These are phyloP conservation scores for Sminthurinus signatus DNA, from an alignment of 1,140 invertebrate species.

Conservation along the genomic window DNA sequence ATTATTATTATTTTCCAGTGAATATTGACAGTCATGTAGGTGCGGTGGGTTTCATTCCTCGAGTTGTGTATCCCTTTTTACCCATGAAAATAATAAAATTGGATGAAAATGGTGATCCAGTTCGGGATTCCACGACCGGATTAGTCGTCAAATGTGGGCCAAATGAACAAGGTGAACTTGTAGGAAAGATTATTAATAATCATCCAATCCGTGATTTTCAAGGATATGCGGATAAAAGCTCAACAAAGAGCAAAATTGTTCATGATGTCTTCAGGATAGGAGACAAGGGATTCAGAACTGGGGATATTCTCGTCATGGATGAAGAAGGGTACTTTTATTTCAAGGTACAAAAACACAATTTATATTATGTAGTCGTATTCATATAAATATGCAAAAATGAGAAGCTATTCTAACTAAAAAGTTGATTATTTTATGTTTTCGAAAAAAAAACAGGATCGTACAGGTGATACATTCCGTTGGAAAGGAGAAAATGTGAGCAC, in stretches of 20 bases:
- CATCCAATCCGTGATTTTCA: conserved; percentile 77
- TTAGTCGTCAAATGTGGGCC: conserved; percentile 72
- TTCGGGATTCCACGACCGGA: conserved; percentile 61
- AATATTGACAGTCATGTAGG: conserved; percentile 71
- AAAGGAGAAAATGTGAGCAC: conserved; percentile 73
- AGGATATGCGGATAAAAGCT: conserved; percentile 53
- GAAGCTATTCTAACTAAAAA: too few species aligned
- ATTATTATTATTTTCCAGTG: conserved; percentile 47
- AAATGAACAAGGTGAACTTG: conserved; percentile 74
- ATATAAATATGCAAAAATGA: too few species aligned
- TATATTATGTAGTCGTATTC: too few species aligned
- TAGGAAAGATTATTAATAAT: conserved; percentile 64
- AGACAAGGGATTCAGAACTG: conserved; percentile 56
- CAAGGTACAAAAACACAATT: too few species aligned
- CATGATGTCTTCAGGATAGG: conserved; percentile 55
- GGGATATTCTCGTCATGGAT: conserved; percentile 58
- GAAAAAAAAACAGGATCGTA: too few species aligned
- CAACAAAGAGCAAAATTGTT: conserved; percentile 58
- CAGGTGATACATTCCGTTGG: conserved; percentile 86
- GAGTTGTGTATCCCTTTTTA: conserved; percentile 63
- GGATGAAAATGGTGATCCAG: conserved; percentile 73
- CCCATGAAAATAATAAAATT: conserved; percentile 86
- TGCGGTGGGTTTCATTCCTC: conserved; percentile 89
- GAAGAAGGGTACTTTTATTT: conserved; percentile 59
- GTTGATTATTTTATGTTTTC: too few species aligned